Evolutionary conservation across 2,113 vertebrate genomes (phyloP), one percentile per base, ranked within the genome.

Genomic region (Pollimyrus isidori): DNA sequence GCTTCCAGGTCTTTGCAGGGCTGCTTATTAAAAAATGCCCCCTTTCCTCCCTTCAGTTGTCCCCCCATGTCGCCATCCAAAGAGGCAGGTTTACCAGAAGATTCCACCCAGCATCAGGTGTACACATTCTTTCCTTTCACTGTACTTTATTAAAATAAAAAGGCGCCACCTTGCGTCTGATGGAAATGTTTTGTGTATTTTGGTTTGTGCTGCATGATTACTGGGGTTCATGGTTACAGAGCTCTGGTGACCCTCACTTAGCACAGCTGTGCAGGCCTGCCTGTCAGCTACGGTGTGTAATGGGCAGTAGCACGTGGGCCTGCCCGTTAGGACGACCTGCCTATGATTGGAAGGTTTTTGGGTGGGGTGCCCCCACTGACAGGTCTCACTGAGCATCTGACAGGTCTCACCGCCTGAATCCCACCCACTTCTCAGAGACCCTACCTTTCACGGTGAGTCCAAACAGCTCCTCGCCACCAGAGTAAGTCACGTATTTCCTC

Each of bases 391-490:
- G n/a, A n/a, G n/a, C n/a, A n/a, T n/a, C 17, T 48, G 15, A 76
- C 35, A 17, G 35, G 13, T 80, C 5, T 19, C 1, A 19, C 5
- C 21, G 3, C 46, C 35, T 1, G 7, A 48, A 48, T 48, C 19
- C 7, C 21, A 21, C 45, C 82, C 19, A 3, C 42, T n/a, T 84
- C 21, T 10, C 42, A 7, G 7, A 48, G 21, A 48, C 7, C 45
- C 45, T 84, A 84, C 82, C 96, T 89, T 94, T 95, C n/a, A 97
- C 91, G 49, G 94, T 90, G 49, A 97, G 96, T 80, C 97, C 97
- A 86, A 97, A 97, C 85, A 97, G 95, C 93, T 96, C 94, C 92
- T 97, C 97, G 13, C 96, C 97, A 92, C 89, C 90, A 87, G 95
- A 96, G 91, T 93, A 96, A 83, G 93, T 96, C 45, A 92, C 91